Evolutionary conservation across 2,113 vertebrate genomes (phyloP).

Genomic region (Callionymus lyra): DNA sequence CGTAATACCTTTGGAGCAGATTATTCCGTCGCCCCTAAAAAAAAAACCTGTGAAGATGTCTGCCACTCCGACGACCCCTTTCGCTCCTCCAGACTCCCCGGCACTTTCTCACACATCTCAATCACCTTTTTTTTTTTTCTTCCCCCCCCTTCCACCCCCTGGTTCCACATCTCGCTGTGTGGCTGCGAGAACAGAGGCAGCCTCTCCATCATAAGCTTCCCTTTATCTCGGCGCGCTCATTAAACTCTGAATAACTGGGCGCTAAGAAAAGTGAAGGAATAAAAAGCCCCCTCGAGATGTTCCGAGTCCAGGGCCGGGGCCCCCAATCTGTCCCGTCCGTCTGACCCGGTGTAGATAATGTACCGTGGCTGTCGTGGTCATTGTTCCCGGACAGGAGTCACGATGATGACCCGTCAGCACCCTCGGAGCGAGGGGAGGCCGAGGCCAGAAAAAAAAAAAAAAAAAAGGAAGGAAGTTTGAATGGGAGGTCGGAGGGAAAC

Average conservation of each 20-base stretch:
- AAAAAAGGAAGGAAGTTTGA: slow-evolving; percentile 28
- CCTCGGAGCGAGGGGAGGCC: slow-evolving; percentile 12
- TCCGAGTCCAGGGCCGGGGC: no score
- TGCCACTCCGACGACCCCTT: slow-evolving; percentile 38
- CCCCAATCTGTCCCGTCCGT: no score
- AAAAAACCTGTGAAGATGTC: slow-evolving; percentile 2
- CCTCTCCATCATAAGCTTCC: slow-evolving; percentile 51
- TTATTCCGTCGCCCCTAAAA: background rate
- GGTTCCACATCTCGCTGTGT: slow-evolving; percentile 19
- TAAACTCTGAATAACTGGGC: slow-evolving; percentile 56
- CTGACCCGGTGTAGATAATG: slow-evolving; percentile 47
- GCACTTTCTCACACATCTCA: slow-evolving; percentile 49
- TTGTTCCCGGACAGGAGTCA: slow-evolving; percentile 33
- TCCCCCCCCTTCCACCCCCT: no score
- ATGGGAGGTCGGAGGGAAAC: slow-evolving; percentile 32
- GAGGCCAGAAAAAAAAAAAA: no score
- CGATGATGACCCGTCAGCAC: slow-evolving; percentile 30
- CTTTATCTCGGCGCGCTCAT: slow-evolving; percentile 46
- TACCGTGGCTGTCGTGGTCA: slow-evolving; percentile 32
- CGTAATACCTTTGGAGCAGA: slow-evolving; percentile 8
- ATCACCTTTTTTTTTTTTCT: no score
- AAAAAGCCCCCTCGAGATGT: no score
- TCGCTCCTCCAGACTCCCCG: slow-evolving; percentile 34
- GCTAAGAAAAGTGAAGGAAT: slow-evolving; percentile 41
- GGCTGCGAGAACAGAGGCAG: slow-evolving; percentile 44